phyloP scores from a whole-genome alignment of 2,113 vertebrate species.

The Apaloderma vittatum region DNA sequence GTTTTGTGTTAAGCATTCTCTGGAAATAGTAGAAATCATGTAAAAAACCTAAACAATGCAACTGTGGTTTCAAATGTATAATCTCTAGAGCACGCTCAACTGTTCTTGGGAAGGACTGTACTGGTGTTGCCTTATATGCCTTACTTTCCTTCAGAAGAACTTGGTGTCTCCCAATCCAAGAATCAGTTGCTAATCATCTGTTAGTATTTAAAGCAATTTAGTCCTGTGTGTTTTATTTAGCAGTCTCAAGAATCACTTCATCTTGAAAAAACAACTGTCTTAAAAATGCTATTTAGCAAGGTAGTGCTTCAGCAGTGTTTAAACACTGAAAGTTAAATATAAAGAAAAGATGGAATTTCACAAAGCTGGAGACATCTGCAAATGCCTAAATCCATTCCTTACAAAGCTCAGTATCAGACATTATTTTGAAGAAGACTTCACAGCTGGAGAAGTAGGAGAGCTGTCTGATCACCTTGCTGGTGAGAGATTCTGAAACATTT shows the following conservation, averaged over 20 bases:
- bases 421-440: neutral
- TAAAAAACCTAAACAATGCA: neutral
- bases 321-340: neutral
- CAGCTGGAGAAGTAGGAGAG: neutral
- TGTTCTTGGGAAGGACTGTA: neutral
- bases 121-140: neutral
- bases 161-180: neutral
- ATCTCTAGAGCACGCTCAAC: neutral
- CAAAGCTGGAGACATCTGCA: neutral
- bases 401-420: neutral
- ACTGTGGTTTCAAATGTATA: neutral
- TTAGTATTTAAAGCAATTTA: neutral
- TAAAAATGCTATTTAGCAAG: neutral
- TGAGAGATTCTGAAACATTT: neutral
- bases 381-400: neutral
- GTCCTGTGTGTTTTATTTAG: neutral
- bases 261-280: neutral
- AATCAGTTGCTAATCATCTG: neutral
- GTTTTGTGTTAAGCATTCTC: neutral
- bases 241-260: neutral
- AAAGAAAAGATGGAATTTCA: neutral
- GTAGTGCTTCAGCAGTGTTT: neutral
- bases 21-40: neutral
- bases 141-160: neutral
- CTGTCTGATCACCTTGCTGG: neutral